Base-by-base conservation (phyloP, 2,888 invertebrate species). In the Acronicta aceris region DNA sequence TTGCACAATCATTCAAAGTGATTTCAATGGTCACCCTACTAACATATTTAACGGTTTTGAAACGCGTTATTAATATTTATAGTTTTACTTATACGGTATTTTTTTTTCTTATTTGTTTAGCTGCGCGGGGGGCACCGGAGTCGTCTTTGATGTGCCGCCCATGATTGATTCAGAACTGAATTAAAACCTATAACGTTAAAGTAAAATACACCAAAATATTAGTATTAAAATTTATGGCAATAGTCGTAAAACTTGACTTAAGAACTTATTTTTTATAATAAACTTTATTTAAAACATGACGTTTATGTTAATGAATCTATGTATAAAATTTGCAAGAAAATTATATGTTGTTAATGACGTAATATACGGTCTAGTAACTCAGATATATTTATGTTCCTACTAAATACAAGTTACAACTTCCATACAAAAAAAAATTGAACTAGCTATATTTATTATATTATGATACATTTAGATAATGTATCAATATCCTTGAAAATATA, bases 41-140 rank as follows among this genome's bases (percentile, higher is more conserved):
- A 16, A 67, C 68, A 67, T 81, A 77, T 86, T 89, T 86, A 89
- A 88, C 86, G 80, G 83, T 87, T 85, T 59, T 76, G 79, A 87
- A 88, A 87, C 81, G 89, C 85, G 86, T 89, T 92, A 92, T 92
- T 92, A 92, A 93, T 94, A 94, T 94, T 93, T 91, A 94, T 93
- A 86, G 86, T 82, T 78, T 80, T 78, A 85, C 82, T 86, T 90
- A 89, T 88, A 86, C 82, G 85, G 76, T 72, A 65, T 63, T 81
- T 85, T 30, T 90, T 88, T 85, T 83, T 81, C 81, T 84, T 94
- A 89, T 94, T 94, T 94, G 90, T 85, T 89, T 91, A 90, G 87
- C 89, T 83, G 87, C 86, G 80, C 85, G 83, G 84, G 85, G 89
- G 89, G 84, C 83, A 86, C 90, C 91, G 91, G 90, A 90, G 92